phyloP scores from a whole-genome alignment of 2,797 vertebrate species.

The Corythornis leucogaster region DNA sequence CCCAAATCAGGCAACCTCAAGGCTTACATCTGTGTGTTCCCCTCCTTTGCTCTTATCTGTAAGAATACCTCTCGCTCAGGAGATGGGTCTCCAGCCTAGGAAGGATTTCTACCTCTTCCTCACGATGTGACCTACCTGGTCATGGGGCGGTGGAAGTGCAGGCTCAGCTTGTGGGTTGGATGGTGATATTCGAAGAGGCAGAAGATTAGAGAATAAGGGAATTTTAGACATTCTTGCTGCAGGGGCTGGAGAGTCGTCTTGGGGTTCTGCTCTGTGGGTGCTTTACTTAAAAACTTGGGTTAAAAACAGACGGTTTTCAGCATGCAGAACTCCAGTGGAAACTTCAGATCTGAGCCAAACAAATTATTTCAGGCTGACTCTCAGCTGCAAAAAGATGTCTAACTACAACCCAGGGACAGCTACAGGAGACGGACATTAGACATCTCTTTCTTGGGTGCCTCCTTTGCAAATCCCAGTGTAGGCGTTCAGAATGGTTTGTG shows the following conservation, averaged over 20 bases:
- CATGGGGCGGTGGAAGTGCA: not conserved
- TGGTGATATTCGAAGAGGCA: not conserved
- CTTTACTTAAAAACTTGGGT: not conserved
- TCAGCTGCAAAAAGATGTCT: not conserved
- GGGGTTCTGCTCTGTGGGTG: accelerated
- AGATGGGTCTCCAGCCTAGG: accelerated
- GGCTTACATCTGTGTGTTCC: accelerated
- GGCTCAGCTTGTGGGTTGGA: not conserved
- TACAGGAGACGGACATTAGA: not conserved
- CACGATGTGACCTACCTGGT: accelerated
- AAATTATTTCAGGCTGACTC: not conserved
- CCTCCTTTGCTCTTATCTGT: not conserved
- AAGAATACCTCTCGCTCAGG: not conserved
- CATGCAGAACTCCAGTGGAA: not conserved
- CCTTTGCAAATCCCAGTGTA: not conserved
- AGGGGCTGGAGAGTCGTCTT: not conserved
- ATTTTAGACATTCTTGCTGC: not conserved
- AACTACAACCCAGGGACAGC: not conserved
- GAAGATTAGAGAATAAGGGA: not conserved
- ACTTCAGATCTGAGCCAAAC: not conserved
- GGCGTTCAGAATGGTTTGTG: no score
- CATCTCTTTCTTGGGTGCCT: accelerated
- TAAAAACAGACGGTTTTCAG: not conserved
- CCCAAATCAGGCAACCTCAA: not conserved
- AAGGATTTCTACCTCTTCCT: not conserved